A percentile compares a stretch with the other conserved stretches of the same genome.
Conservation (phyloP, 2,113 vertebrate species). For the Datnioides undecimradiatus region DNA sequence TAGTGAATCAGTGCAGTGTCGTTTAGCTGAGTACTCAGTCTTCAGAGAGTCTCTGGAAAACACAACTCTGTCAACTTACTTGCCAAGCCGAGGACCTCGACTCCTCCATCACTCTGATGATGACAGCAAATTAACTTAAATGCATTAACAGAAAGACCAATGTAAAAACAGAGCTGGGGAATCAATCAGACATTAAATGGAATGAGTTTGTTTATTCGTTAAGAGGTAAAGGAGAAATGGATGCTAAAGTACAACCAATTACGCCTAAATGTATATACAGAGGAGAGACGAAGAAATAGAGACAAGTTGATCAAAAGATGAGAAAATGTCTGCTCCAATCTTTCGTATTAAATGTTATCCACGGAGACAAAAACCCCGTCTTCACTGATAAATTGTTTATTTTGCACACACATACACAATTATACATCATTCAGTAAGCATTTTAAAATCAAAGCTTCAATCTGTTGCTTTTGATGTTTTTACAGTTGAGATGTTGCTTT, state of each 20-base stretch:
- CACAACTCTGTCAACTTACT: not conserved
- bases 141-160: constrained; percentile 43
- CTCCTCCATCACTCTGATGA: constrained; percentile 26
- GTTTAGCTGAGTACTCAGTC: constrained; percentile 23
- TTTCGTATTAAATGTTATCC: constrained; percentile 50
- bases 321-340: constrained; percentile 23
- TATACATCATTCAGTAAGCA: constrained; percentile 25
- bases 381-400: constrained; percentile 39
- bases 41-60: constrained; percentile 9
- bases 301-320: constrained; percentile 50
- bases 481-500: constrained; percentile 7
- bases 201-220: constrained; percentile 56
- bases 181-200: constrained; percentile 51
- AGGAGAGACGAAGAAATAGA: constrained; percentile 19
- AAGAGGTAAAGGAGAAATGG: constrained; percentile 17
- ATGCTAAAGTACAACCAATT: constrained; percentile 41
- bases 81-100: constrained; percentile 19
- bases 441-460: constrained; percentile 46
- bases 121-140: constrained; percentile 44
- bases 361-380: constrained; percentile 35
- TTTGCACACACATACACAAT: constrained; percentile 15
- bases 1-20: constrained; percentile 27
- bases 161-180: constrained; percentile 27
- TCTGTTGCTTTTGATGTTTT: constrained; percentile 15
- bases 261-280: constrained; percentile 25